Percentiles rank a stretch among this genome's conserved stretches.
These are phyloP conservation scores for Amitus sp. DNA, from an alignment of 2,888 invertebrate genomes.

Conservation along the genomic window DNA sequence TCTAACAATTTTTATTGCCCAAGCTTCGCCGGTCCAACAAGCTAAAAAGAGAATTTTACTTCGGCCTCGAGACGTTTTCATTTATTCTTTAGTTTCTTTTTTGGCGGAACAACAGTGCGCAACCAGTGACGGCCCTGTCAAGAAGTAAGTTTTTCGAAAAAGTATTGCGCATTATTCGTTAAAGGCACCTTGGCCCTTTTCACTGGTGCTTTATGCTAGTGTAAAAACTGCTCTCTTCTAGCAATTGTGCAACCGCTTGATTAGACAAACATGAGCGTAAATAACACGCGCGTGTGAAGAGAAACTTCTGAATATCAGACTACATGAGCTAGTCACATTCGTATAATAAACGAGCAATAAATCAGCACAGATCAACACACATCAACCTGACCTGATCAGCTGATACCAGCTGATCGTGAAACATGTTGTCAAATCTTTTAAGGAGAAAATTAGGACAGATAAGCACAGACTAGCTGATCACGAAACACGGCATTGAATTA, in stretches of 20 bases:
- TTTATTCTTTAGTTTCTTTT: slow-evolving; percentile 14
- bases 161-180: slow-evolving; percentile 42
- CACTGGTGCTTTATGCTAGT: slow-evolving; percentile 27
- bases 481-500: too few relatives aligned
- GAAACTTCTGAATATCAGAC: too few relatives aligned
- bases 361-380: too few relatives aligned
- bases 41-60: neutral
- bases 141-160: slow-evolving; percentile 41
- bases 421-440: too few relatives aligned
- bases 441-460: too few relatives aligned
- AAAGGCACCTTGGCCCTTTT: slow-evolving; percentile 29
- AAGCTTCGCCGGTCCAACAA: slow-evolving; percentile 2
- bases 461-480: too few relatives aligned
- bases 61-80: neutral
- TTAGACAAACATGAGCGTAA: too few relatives aligned
- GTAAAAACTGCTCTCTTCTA: slow-evolving; percentile 16
- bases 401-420: too few relatives aligned
- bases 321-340: too few relatives aligned
- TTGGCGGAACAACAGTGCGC: slow-evolving; percentile 39
- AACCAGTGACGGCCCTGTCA: slow-evolving; percentile 50
- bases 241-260: slow-evolving; percentile 16
- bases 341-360: too few relatives aligned
- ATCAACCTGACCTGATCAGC: too few relatives aligned
- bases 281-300: too few relatives aligned
- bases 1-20: slow-evolving; percentile 23